Evolutionary conservation across 2,888 invertebrate species (phyloP).

Genomic region (Dryococelus australis): DNA sequence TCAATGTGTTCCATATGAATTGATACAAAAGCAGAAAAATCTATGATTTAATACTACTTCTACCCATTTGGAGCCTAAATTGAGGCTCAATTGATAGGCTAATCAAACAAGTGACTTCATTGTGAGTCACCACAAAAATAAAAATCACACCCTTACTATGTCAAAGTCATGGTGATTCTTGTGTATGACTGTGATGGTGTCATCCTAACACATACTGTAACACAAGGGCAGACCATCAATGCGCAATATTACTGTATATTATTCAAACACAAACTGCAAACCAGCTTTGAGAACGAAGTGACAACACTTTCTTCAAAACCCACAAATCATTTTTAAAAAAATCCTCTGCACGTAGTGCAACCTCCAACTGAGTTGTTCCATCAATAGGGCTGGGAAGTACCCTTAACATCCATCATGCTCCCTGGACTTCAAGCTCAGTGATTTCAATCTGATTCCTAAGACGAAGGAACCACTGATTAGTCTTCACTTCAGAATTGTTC

Average conservation of each 20-base stretch:
- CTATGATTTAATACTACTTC: no score
- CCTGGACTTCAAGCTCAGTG: constrained; percentile 18
- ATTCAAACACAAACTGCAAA: constrained; percentile 31
- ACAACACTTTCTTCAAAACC: constrained; percentile 30
- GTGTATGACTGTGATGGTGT: constrained; percentile 32
- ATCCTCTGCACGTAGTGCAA: constrained; percentile 1
- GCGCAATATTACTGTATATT: constrained; percentile 9
- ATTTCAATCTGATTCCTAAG: constrained; percentile 17
- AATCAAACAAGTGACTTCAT: constrained; percentile 22
- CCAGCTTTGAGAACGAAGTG: constrained; percentile 28
- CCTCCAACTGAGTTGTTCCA: not conserved
- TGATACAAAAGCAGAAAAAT: no score
- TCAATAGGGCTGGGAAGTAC: constrained; percentile 27
- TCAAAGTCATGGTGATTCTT: constrained; percentile 30
- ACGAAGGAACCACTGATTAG: no score
- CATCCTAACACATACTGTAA: constrained; percentile 23
- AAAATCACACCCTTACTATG: constrained; percentile 10
- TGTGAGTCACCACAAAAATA: not conserved
- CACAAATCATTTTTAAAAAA: constrained; percentile 30
- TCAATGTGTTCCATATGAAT: no score
- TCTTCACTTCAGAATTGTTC: no score
- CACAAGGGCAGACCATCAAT: constrained; percentile 25
- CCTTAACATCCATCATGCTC: constrained; percentile 32
- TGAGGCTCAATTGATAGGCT: constrained; percentile 25
- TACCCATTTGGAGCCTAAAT: not conserved